Conservation (phyloP, 53 echinoderm and acorn worm species). For the Echinometra lucunter region DNA sequence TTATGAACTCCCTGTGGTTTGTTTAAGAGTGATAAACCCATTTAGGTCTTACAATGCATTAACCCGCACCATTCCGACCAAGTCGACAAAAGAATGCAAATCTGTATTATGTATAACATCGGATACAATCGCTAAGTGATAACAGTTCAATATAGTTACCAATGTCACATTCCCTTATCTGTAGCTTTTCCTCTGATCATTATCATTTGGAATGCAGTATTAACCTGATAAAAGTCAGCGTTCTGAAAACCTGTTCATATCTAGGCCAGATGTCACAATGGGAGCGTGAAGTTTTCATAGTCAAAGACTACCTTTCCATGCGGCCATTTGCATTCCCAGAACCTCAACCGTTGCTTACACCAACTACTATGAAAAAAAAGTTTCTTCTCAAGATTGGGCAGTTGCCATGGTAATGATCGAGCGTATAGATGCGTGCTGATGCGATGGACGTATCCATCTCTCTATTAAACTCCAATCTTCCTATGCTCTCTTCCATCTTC, state of each 20-base stretch:
- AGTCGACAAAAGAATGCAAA: neutral
- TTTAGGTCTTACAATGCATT: no score
- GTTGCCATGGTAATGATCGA: conserved; percentile 24
- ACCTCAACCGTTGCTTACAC: neutral
- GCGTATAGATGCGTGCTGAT: neutral
- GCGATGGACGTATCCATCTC: conserved; percentile 39
- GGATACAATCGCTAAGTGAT: no score
- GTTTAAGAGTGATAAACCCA: no score
- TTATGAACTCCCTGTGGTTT: no score
- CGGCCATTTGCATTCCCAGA: neutral
- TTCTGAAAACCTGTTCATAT: neutral
- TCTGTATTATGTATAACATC: no score
- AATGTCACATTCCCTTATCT: no score
- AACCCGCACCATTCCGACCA: neutral
- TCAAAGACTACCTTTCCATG: neutral
- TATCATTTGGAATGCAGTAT: no score
- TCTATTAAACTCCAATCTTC: conserved; percentile 37
- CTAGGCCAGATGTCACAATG: neutral
- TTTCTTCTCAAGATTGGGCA: neutral
- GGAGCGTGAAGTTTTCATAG: no score
- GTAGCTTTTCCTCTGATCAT: no score
- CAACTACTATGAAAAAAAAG: neutral
- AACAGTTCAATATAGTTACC: no score
- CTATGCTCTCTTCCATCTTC: conserved; percentile 39
- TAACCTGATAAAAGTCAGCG: no score